Conservation (phyloP, 2,113 vertebrate species). For the Pseudorasbora parva region DNA sequence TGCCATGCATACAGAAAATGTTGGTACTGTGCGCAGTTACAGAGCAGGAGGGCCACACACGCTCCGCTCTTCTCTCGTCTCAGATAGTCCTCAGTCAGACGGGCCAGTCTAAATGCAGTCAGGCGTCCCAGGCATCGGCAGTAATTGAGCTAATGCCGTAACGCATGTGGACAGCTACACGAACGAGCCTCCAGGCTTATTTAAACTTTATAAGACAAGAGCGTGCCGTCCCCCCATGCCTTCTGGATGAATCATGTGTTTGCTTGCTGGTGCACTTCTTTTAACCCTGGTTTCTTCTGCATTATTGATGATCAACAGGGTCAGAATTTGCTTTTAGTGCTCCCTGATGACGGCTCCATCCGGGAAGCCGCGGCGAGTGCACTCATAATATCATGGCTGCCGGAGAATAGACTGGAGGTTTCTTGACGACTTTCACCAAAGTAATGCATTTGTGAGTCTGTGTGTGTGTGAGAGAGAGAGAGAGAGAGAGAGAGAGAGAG, state of each 20-base stretch:
- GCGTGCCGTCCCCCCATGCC: conserved; percentile 67
- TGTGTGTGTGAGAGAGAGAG: conserved; percentile 26
- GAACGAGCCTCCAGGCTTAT: conserved; percentile 72
- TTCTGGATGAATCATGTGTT: conserved; percentile 78
- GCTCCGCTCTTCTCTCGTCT: conserved; percentile 35
- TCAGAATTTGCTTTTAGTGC: conserved; percentile 84
- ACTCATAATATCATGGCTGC: conserved; percentile 79
- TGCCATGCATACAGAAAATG: too few relatives aligned
- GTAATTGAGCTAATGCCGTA: conserved; percentile 85
- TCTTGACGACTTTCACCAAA: conserved; percentile 48
- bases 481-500: neutral
- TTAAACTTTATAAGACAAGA: conserved; percentile 86
- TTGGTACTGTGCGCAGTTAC: too few relatives aligned
- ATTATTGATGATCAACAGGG: conserved; percentile 88
- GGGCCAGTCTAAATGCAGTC: neutral
- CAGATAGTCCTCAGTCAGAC: neutral
- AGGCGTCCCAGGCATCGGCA: neutral
- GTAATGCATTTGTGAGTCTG: conserved; percentile 50
- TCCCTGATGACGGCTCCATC: conserved; percentile 73
- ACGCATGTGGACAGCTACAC: conserved; percentile 74
- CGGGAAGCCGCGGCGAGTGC: conserved; percentile 67
- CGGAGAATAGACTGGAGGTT: conserved; percentile 63
- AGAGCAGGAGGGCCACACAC: neutral
- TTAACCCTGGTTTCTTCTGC: conserved; percentile 88
- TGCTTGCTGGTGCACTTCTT: conserved; percentile 81